A percentile compares a stretch with the other conserved stretches of the same genome.
phyloP scores from a whole-genome alignment of 2,888 invertebrate genomes.

The Callimorpha dominula region DNA sequence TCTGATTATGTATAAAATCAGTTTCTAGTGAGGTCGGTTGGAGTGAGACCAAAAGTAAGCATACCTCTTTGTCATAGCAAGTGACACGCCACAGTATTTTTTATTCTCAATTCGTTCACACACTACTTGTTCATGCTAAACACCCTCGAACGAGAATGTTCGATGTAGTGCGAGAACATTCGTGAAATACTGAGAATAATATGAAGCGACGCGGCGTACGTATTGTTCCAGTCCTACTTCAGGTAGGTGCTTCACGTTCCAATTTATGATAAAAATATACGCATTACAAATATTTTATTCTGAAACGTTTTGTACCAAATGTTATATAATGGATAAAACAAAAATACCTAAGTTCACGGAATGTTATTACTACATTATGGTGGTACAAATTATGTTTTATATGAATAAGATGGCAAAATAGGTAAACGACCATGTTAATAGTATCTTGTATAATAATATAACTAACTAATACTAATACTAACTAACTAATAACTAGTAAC shows the following conservation, averaged over 20 bases:
- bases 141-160: background rate
- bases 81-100: too few species aligned
- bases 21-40: too few species aligned
- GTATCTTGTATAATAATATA: too few species aligned
- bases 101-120: background rate
- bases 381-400: background rate
- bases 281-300: background rate
- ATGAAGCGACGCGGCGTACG: background rate
- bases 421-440: background rate
- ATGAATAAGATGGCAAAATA: background rate
- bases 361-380: background rate
- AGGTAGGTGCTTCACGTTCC: background rate
- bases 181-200: background rate
- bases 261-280: background rate
- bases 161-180: background rate
- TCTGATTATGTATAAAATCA: too few species aligned
- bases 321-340: background rate
- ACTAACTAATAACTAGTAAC: too few species aligned
- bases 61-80: too few species aligned
- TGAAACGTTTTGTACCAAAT: background rate
- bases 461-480: too few species aligned
- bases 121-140: background rate
- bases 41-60: too few species aligned
- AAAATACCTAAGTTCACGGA: background rate
- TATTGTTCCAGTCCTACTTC: background rate